A percentile compares a stretch with the other conserved stretches of the same genome.
Conservation (phyloP, 2,888 invertebrate genomes). For the Leucophenga montana region DNA sequence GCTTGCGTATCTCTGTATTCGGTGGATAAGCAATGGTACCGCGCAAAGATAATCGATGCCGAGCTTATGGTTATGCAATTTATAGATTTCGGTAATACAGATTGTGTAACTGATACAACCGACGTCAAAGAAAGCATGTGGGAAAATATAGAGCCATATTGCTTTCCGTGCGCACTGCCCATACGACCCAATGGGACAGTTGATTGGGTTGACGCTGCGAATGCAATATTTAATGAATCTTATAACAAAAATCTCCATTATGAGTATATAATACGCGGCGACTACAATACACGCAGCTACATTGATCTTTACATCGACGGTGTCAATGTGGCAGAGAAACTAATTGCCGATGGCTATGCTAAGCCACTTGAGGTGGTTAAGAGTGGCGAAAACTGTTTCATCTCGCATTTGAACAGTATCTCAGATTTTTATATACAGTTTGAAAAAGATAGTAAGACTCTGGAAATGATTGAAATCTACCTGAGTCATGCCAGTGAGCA, state of each 20-base stretch:
- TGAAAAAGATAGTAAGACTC: constrained; percentile 77
- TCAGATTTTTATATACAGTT: constrained; percentile 87
- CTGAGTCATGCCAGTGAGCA: constrained; percentile 75
- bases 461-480: constrained; percentile 77
- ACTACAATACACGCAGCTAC: constrained; percentile 70
- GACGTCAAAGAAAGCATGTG: constrained; percentile 75
- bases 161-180: constrained; percentile 80
- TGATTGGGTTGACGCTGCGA: constrained; percentile 80
- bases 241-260: constrained; percentile 68
- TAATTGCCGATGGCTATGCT: constrained; percentile 78
- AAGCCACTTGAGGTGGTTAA: constrained; percentile 75
- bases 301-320: constrained; percentile 79
- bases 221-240: constrained; percentile 76
- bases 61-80: constrained; percentile 85
- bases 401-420: constrained; percentile 83
- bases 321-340: constrained; percentile 77
- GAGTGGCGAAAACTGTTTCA: constrained; percentile 79
- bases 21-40: constrained; percentile 90
- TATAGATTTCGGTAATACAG: constrained; percentile 86
- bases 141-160: constrained; percentile 75
- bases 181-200: constrained; percentile 78
- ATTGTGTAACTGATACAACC: constrained; percentile 79
- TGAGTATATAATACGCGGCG: constrained; percentile 70
- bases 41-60: constrained; percentile 88
- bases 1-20: constrained; percentile 86